Base-by-base conservation (phyloP, 1,140 invertebrate genomes). In the Capitella teleta region DNA sequence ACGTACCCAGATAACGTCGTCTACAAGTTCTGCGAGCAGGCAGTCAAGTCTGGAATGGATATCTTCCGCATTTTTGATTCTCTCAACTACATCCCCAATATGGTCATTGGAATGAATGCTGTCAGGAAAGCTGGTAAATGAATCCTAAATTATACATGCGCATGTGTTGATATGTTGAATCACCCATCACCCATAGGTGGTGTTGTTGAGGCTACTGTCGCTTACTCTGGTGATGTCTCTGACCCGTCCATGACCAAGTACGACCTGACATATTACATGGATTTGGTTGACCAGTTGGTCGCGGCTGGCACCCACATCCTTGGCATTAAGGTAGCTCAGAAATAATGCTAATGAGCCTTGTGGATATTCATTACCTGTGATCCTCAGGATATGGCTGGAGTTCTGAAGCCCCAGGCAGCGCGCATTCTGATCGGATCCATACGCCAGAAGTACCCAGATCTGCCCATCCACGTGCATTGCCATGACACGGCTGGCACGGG, bases 1-100 rank as follows among this genome's bases (percentile, higher is more conserved):
- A 96, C 92, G 68, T 99, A 98, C 70, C 93, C 95, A 0, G 96
- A 99, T 66, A 98, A 98, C 72, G 93, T 93, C 23, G 90, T 99
- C 3, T 87, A 78, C 72, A 79, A 77, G 55, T 82, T 93, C 72
- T 92, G 88, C 67, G 87, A 94, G 21, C 71, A 89, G 56, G 86
- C 91, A 37, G 87, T 96, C 0, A 80, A 97, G 76, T 79, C 80
- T 64, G 95, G 96, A 55, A 99, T 99, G 92, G 96, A 99, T 64
- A 82, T 99, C 49, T 99, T 99, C 79, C 73, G 96, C 49, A 90
- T 99, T 0, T 99, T 99, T 73, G 96, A 99, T 69, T 97, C 93
- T 0, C 77, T 99, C 0, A 99, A 99, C 74, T 99, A 99, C 67
- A 67, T 99, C 10, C 96, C 96, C 0, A 99, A 99, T 70, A 75